phyloP scores from a whole-genome alignment of 2,888 invertebrate genomes.

The Hypsopygia costalis region DNA sequence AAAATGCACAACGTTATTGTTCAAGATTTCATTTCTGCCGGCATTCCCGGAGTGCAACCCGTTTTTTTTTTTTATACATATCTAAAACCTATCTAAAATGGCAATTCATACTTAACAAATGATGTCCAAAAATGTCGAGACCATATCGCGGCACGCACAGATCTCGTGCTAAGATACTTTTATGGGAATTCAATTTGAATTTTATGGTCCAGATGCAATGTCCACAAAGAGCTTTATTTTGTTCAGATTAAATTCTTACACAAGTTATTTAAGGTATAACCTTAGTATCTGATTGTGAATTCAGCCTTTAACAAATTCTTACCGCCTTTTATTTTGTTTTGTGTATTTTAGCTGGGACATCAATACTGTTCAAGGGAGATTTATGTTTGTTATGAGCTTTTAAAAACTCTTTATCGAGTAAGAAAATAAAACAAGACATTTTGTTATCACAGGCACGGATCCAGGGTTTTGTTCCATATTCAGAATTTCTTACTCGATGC shows the following conservation, averaged over 20 bases:
- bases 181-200: slow-evolving; percentile 31
- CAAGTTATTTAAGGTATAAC: slow-evolving; percentile 10
- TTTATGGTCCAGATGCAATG: slow-evolving; percentile 24
- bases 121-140: slow-evolving; percentile 1
- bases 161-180: slow-evolving; percentile 26
- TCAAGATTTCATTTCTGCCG: no score
- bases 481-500: no score
- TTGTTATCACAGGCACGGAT: no score
- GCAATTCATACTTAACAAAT: not conserved
- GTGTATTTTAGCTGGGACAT: not conserved
- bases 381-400: not conserved
- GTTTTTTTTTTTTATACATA: no score
- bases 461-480: no score
- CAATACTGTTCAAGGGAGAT: not conserved
- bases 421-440: no score
- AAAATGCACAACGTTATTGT: no score
- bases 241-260: slow-evolving; percentile 26
- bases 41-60: no score
- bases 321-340: no score
- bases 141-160: slow-evolving; percentile 10
- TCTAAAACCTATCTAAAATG: not conserved
- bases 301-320: no score
- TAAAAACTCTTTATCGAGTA: no score
- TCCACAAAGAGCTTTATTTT: slow-evolving; percentile 22
- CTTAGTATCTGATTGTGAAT: no score